Base-by-base conservation (phyloP, 2,888 invertebrate species). In the Hesperia comma region DNA sequence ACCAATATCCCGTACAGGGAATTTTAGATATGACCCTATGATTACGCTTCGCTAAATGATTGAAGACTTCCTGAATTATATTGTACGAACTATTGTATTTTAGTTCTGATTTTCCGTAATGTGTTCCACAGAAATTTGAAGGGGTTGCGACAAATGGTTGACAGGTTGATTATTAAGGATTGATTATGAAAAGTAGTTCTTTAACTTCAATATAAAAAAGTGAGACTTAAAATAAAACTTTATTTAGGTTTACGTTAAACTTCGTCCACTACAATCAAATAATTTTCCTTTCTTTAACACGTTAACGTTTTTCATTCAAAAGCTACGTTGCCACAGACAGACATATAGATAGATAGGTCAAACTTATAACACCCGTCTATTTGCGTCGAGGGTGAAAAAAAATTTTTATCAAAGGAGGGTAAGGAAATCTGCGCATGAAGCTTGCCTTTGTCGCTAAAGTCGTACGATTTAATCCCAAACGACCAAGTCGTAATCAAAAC, bases 1-100 rank as follows among this genome's bases (percentile, higher is more conserved):
- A 56, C 56, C 56, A 63, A n/a, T 56, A 40, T 63, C 63, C 49
- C 37, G 49, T 49, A 15, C 7, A 21, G 49, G 19, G 37, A 49
- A 43, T 21, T 46, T 56, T 49, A 63, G 56, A 56, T 63, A 56
- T 37, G 49, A 63, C 63, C 21, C 19, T 63, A 43, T 55, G 32
- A 55, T 43, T 32, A 43, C 12, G 54, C 17, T 5, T 3, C 26
- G 49, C 37, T 56, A 63, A 63, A 63, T 63, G 63, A 63, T 63
- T 63, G 63, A 63, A 63, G 56, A 63, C 63, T 57, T 63, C 57
- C 56, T 40, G 49, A 57, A 63, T 63, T 63, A 40, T 49, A 51
- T 63, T 57, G 57, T 63, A 37, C n/a, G 40, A 26, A 57, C 46
- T 49, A 49, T 57, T 49, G 63, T 56, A 33, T 41, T 55, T 56